These are phyloP conservation scores for Ormyrus nitidulus DNA, from an alignment of 2,888 invertebrate species.

Conservation along the genomic window DNA sequence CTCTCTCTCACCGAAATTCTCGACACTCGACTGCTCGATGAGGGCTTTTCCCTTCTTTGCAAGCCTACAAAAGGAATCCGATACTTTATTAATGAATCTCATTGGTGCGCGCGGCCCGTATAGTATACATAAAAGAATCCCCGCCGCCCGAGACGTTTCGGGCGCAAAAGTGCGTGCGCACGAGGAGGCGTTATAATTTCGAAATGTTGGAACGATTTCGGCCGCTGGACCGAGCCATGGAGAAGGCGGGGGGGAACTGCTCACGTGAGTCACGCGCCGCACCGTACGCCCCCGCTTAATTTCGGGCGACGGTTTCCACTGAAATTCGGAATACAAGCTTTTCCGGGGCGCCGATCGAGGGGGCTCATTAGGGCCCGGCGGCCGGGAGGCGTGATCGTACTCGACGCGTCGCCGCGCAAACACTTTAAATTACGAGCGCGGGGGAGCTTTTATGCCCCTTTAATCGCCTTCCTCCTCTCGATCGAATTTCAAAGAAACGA, in stretches of 20 bases:
- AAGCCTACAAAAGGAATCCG: slow-evolving; percentile 54
- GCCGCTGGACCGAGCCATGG: too few relatives aligned
- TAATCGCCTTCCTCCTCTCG: too few relatives aligned
- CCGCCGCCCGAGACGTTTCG: slow-evolving; percentile 49
- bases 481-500: too few relatives aligned
- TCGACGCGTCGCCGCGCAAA: neutral
- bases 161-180: slow-evolving; percentile 59
- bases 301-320: slow-evolving; percentile 69
- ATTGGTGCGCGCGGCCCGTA: slow-evolving; percentile 55
- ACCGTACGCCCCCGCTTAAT: slow-evolving; percentile 64
- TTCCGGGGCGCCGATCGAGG: slow-evolving; percentile 55
- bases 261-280: slow-evolving; percentile 70
- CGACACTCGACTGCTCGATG: slow-evolving; percentile 11
- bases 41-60: slow-evolving; percentile 27
- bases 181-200: slow-evolving; percentile 67
- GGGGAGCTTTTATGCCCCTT: too few relatives aligned
- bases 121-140: slow-evolving; percentile 53
- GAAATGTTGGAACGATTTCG: slow-evolving; percentile 67
- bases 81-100: slow-evolving; percentile 62
- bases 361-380: slow-evolving; percentile 44
- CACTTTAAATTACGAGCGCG: slow-evolving; percentile 23
- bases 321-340: slow-evolving; percentile 70
- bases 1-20: slow-evolving; percentile 14
- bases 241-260: slow-evolving; percentile 50
- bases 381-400: slow-evolving; percentile 39